Base-by-base conservation (phyloP, 2,888 invertebrate genomes). In the Zootermopsis nevadensis region DNA sequence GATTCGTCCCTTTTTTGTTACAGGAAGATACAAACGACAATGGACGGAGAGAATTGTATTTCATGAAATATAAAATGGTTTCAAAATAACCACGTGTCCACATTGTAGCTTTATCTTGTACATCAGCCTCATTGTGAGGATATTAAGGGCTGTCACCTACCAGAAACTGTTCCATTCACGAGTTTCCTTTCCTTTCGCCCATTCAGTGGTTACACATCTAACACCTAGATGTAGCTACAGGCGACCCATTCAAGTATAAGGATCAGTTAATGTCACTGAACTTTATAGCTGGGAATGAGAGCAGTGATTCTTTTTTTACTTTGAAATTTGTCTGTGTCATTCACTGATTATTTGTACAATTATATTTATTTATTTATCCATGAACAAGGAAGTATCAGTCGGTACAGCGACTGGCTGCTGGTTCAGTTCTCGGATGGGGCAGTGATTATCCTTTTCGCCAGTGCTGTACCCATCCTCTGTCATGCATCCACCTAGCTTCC, bases 11-110 rank as follows among this genome's bases (percentile, higher is more conserved):
- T 27, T 60, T 60, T 60, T 60, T n/a, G n/a, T 60, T 27, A 27
- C 60, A 60, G 38, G 42, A 48, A 76, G 3, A 27, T 19, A 42
- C 27, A 27, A 42, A 42, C 48, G 27, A 42, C 27, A 42, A 76
- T 76, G 27, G 27, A 76, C 12, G 76, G 38, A 74, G 35, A 76
- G 38, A 76, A 27, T n/a, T 42, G 76, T 76, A 48, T 42, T 42
- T 48, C 42, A 76, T 38, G 27, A 76, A 19, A 24, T 30, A 42
- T 76, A 48, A 76, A 76, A 76, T 30, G 77, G 76, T 31, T 53
- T 77, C 77, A 77, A 83, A 83, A 83, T 72, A 80, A 83, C 83
- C 83, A 83, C 83, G 83, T 83, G 83, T 83, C 83, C 33, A 33
- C 30, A 33, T 74, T 69, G 69, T 80, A 38, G 83, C 79, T 77